These are phyloP conservation scores for Cybosia mesomella DNA, from an alignment of 2,888 invertebrate species.

Conservation along the genomic window DNA sequence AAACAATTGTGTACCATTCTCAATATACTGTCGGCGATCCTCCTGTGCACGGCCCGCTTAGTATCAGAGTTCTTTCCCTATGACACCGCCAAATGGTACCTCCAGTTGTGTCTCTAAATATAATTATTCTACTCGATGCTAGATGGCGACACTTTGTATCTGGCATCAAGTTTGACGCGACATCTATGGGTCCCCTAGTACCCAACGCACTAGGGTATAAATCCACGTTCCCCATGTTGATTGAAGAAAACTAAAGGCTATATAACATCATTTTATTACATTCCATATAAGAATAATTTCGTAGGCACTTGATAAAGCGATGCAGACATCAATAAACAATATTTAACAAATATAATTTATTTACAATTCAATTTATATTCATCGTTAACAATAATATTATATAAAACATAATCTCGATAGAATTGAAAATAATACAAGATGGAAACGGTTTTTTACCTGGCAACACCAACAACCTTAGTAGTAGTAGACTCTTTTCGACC, in stretches of 20 bases:
- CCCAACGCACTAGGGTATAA: too few relatives aligned
- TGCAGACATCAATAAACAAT: slow-evolving; percentile 31
- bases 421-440: slow-evolving; percentile 18
- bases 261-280: slow-evolving; percentile 55
- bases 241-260: slow-evolving; percentile 23
- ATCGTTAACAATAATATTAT: slow-evolving; percentile 17
- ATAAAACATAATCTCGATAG: slow-evolving; percentile 22
- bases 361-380: slow-evolving; percentile 4
- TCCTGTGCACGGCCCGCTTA: too few relatives aligned
- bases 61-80: too few relatives aligned
- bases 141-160: too few relatives aligned
- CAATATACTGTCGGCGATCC: too few relatives aligned
- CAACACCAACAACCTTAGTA: neutral
- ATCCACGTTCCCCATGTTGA: too few relatives aligned
- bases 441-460: neutral
- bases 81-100: too few relatives aligned
- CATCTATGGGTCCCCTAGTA: too few relatives aligned
- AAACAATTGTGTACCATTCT: too few relatives aligned
- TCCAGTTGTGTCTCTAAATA: too few relatives aligned
- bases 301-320: slow-evolving; percentile 55
- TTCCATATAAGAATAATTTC: slow-evolving; percentile 50
- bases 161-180: too few relatives aligned
- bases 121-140: too few relatives aligned
- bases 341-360: slow-evolving; percentile 39
- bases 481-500: neutral